Evolutionary conservation across 2,888 invertebrate species (phyloP), one percentile per base, ranked within the genome.

Genomic region (Pseudanteris insignis): DNA sequence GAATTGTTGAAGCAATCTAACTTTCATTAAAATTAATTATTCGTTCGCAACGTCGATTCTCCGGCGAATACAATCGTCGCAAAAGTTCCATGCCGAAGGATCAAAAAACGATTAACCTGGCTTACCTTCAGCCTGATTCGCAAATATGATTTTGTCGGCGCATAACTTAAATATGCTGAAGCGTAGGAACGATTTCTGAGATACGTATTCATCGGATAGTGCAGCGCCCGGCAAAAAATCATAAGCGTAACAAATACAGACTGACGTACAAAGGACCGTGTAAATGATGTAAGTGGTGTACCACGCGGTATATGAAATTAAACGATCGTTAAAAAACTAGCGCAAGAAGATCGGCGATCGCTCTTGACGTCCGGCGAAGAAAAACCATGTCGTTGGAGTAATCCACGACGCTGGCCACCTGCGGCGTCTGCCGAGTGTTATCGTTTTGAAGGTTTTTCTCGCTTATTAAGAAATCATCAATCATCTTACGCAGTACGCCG

Each of bases 391-490:
- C 66, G 60, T 53, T 54, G 36, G 46, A 51, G 46, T 63, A 51
- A 57, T 50, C 28, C 58, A 13, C 38, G 60, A 57, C 41, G 59
- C 40, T 43, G 68, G 34, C 70, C 69, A 69, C 70, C 69, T 65
- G 68, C 54, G 41, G 68, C 47, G 67, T 66, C 41, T 54, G 46
- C n/a, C 63, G 67, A 65, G 65, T 68, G 67, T 68, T 69, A 74
- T 72, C 74, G 70, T 75, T 76, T 76, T 75, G 70, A 72, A 71
- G 69, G 73, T 74, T 76, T 76, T 76, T 75, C 74, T 76, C 73
- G 74, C 72, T 76, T 77, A 77, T 77, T 76, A 76, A 77, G 73
- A 73, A 74, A 72, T 71, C 74, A 76, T 77, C 72, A 75, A n/a
- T n/a, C n/a, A 77, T 76, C 76, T 75, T 74, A 59, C 66, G 66